These are phyloP conservation scores for Ctenicera cuprea DNA, from an alignment of 2,888 invertebrate species.

Conservation along the genomic window DNA sequence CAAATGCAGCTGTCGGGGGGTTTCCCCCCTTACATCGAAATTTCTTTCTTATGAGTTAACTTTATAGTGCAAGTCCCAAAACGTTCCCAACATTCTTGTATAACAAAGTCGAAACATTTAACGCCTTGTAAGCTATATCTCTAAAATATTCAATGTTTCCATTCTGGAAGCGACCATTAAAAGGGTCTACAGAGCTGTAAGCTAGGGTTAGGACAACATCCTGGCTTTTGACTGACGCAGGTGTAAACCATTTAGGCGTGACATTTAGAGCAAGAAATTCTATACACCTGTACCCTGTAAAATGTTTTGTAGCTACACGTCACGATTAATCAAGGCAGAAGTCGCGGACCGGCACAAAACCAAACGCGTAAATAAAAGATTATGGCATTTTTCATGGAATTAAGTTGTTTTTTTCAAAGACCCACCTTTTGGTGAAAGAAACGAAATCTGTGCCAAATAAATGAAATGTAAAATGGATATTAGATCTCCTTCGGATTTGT, in stretches of 20 bases:
- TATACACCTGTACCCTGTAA: conserved; percentile 39
- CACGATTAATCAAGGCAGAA: conserved; percentile 34
- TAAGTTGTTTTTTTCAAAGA: background rate
- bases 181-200: conserved; percentile 20
- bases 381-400: background rate
- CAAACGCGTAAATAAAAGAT: conserved; percentile 11
- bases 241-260: conserved; percentile 51
- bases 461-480: too few species aligned
- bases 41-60: too few species aligned
- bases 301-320: conserved; percentile 26
- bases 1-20: too few species aligned
- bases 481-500: too few species aligned
- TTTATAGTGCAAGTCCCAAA: too few species aligned
- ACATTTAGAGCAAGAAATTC: conserved; percentile 47
- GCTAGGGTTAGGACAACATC: conserved; percentile 30
- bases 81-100: too few species aligned
- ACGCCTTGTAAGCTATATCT: too few species aligned
- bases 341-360: conserved; percentile 1
- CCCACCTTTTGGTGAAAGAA: background rate
- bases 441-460: background rate
- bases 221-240: conserved; percentile 47
- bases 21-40: too few species aligned
- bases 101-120: too few species aligned
- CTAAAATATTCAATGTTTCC: conserved; percentile 9
- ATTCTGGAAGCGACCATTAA: conserved; percentile 16